These are phyloP conservation scores for Oryctes rhinoceros DNA, from an alignment of 1,140 invertebrate species.

Conservation along the genomic window DNA sequence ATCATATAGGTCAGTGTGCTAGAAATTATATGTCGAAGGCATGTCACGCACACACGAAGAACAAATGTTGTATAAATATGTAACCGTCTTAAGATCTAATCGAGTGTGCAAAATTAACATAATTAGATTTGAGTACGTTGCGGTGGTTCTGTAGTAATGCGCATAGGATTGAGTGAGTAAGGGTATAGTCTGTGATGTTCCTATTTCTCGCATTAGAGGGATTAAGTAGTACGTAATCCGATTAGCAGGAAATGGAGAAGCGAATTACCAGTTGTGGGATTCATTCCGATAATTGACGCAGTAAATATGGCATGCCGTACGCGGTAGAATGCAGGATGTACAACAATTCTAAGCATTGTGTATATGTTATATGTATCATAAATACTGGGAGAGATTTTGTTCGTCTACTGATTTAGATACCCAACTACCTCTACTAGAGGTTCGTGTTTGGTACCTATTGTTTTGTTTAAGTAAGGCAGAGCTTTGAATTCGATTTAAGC, in stretches of 20 bases:
- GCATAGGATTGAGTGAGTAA: background rate
- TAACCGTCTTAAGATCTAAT: too few species aligned
- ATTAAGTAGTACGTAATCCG: constrained; percentile 22
- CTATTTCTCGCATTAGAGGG: constrained; percentile 22
- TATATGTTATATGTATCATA: background rate
- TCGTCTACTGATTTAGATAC: background rate
- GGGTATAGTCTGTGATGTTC: background rate
- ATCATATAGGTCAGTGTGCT: too few species aligned
- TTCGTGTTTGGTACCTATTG: too few species aligned
- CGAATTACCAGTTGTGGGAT: constrained; percentile 31
- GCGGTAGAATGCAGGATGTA: background rate
- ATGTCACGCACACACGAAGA: too few species aligned
- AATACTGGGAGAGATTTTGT: background rate
- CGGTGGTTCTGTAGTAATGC: too few species aligned
- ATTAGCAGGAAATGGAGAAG: background rate
- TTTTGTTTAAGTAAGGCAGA: too few species aligned
- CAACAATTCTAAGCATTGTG: background rate
- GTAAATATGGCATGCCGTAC: background rate
- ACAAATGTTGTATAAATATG: too few species aligned
- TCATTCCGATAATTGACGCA: constrained; percentile 34
- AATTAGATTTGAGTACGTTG: too few species aligned
- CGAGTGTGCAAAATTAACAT: too few species aligned
- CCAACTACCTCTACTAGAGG: too few species aligned
- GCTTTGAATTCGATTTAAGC: too few species aligned
- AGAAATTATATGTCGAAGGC: too few species aligned